Evolutionary conservation across 1,140 invertebrate species (phyloP).

Genomic region (Lanistes nyassanus): DNA sequence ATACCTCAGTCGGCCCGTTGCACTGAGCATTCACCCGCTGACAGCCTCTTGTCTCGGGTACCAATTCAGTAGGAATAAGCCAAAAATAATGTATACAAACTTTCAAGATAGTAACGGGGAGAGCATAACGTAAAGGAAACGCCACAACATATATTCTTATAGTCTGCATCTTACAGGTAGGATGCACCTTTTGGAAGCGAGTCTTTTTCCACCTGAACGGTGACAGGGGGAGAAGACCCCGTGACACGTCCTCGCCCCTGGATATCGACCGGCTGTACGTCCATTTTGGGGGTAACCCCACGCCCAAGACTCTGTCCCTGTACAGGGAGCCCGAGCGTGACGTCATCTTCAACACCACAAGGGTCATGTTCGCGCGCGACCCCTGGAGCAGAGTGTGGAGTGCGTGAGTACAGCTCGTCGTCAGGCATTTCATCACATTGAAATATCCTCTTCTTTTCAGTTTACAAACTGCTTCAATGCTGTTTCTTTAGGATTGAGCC

Average conservation of each 20-base stretch:
- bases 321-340: background rate
- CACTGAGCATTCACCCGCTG: too few relatives aligned
- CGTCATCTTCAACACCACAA: background rate
- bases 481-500: too few relatives aligned
- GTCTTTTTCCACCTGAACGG: constrained; percentile 22
- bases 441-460: too few relatives aligned
- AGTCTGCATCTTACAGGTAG: constrained; percentile 8
- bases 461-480: too few relatives aligned
- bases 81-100: too few relatives aligned
- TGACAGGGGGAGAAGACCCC: background rate
- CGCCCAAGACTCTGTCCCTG: constrained; percentile 6
- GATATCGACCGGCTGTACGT: constrained; percentile 16
- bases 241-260: constrained; percentile 5
- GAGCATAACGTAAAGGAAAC: too few relatives aligned
- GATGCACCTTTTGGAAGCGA: constrained; percentile 29
- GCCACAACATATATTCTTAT: too few relatives aligned
- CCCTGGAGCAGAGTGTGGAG: constrained; percentile 36
- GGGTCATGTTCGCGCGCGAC: constrained; percentile 30
- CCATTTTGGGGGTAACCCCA: constrained; percentile 1
- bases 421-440: too few relatives aligned
- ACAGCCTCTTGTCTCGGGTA: too few relatives aligned
- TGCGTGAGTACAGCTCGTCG: constrained; percentile 1
- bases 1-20: too few relatives aligned
- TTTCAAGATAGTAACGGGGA: too few relatives aligned
- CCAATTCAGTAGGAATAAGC: too few relatives aligned